phyloP scores from a whole-genome alignment of 2,888 invertebrate species.

The Tetragonula carbonaria region DNA sequence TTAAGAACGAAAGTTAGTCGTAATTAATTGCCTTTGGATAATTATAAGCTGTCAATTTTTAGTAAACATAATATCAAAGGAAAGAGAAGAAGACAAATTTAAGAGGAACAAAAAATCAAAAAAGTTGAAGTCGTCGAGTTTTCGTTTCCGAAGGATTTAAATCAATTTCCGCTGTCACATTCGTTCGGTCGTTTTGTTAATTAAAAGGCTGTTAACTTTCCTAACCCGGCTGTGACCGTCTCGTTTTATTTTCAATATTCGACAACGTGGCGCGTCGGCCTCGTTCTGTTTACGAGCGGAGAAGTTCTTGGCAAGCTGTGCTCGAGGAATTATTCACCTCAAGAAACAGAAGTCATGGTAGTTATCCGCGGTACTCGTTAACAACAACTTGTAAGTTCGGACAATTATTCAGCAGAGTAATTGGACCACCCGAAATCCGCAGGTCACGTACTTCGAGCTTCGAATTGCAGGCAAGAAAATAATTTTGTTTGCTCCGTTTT shows the following conservation, averaged over 20 bases:
- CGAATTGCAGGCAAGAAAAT: slow-evolving; percentile 56
- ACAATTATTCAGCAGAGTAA: slow-evolving; percentile 72
- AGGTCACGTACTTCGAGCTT: slow-evolving; percentile 52
- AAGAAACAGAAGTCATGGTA: slow-evolving; percentile 69
- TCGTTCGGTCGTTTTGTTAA: slow-evolving; percentile 23
- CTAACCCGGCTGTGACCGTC: slow-evolving; percentile 21
- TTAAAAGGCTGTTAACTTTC: slow-evolving; percentile 26
- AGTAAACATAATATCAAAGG: neutral
- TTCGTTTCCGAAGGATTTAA: slow-evolving; percentile 1
- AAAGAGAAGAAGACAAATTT: neutral
- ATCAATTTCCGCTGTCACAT: neutral
- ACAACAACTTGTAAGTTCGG: slow-evolving; percentile 69
- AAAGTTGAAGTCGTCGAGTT: neutral
- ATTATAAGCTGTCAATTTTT: neutral
- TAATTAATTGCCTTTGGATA: neutral
- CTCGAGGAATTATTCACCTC: slow-evolving; percentile 68
- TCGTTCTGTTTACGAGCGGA: slow-evolving; percentile 58
- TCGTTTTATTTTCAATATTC: slow-evolving; percentile 36
- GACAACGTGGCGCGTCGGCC: slow-evolving; percentile 40
- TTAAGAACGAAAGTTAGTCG: neutral
- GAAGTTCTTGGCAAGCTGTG: slow-evolving; percentile 62
- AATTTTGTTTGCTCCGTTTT: slow-evolving; percentile 20
- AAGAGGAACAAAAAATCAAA: no score
- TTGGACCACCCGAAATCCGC: slow-evolving; percentile 66
- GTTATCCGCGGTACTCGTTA: slow-evolving; percentile 71